Evolutionary conservation across 2,113 vertebrate species (phyloP), one percentile per base, ranked within the genome.

Genomic region (Noturus placidus): DNA sequence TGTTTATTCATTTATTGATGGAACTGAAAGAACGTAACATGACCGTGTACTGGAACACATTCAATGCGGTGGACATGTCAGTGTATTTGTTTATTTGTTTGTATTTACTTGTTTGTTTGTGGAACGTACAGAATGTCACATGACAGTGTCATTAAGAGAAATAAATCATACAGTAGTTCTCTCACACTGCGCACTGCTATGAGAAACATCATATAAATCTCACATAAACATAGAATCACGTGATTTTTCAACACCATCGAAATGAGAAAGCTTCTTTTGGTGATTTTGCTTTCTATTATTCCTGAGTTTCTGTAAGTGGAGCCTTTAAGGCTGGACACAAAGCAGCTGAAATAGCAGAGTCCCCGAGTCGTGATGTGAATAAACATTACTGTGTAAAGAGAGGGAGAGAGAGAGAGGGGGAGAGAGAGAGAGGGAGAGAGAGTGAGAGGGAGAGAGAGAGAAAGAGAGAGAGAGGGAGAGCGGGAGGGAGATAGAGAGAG

Each of bases 351-450:
- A 89, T 42, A 83, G 86, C 72, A 17, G 84, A 27, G 88, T 83
- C 80, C 56, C 59, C 27, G 84, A 86, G 84, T 59, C 88, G 88
- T 89, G 88, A 89, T 77, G 69, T 69, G 88, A 86, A 89, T 89
- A 89, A 89, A 83, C 88, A 89, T 89, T 67, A 78, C 56, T 67
- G 42, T 87, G 50, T 84, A 84, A 85, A 89, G 82, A 74, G 69
- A 35, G 33, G 19, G 67, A 35, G 67, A 38, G 69, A 72, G 69
- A 72, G 69, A 38, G 67, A 10, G 67, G 5, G 33, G 38, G 42
- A 50, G 35, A 35, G 5, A 83, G 59, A 4, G 38, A 4, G 38
- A 42, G 38, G 5, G 38, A 5, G 38, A 42, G 38, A 42, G 38
- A 42, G 38, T 3, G 38, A 42, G 38, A 42, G 38, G 5, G 2